Evolutionary conservation across 2,797 vertebrate genomes (phyloP).

Genomic region (Catostomus latipinnis): DNA sequence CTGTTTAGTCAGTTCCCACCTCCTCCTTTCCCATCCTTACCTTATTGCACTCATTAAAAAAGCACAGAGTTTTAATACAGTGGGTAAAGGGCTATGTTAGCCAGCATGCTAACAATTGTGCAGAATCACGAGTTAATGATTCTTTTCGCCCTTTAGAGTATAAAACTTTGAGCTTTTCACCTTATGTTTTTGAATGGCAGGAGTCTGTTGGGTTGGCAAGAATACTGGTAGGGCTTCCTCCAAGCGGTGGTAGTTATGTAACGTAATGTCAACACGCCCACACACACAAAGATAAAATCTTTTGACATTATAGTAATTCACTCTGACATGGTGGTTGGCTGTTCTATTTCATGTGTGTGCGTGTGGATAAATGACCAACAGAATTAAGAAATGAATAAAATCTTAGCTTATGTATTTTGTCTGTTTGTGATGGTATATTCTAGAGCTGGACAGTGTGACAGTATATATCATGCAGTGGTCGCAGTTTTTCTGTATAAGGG

Average conservation of each 20-base stretch:
- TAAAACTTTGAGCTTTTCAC: neutral
- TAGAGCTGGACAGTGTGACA: neutral
- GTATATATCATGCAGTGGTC: neutral
- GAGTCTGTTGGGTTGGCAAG: conserved; percentile 18
- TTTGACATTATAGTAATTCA: conserved; percentile 30
- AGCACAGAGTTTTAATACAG: no score
- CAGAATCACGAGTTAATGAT: neutral
- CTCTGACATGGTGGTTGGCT: neutral
- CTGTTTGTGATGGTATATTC: neutral
- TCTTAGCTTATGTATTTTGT: neutral
- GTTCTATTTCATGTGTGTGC: neutral
- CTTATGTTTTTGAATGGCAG: conserved; percentile 1
- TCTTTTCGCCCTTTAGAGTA: neutral
- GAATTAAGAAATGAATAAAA: neutral
- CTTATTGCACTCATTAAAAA: no score
- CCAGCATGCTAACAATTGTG: neutral
- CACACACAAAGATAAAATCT: conserved; percentile 6
- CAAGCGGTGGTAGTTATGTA: conserved; percentile 21
- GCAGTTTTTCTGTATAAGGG: no score
- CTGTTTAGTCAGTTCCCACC: no score
- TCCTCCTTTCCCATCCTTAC: no score
- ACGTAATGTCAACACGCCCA: conserved; percentile 12
- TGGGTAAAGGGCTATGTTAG: no score
- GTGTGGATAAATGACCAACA: neutral
- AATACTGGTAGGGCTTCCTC: conserved; percentile 19